phyloP scores from a whole-genome alignment of 2,797 vertebrate genomes.

The Chromis chromis region DNA sequence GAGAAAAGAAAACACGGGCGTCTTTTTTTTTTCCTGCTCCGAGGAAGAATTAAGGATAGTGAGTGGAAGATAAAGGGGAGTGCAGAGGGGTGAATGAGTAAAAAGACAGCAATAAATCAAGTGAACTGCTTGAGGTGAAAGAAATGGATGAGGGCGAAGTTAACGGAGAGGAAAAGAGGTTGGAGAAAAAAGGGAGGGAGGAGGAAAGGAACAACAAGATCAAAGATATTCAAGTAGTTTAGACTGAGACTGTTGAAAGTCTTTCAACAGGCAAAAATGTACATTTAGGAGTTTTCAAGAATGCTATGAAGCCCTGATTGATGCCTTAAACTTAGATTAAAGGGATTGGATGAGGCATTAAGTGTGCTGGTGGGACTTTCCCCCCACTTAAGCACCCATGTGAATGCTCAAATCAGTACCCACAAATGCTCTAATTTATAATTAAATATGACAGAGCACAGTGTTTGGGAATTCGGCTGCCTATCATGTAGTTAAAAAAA shows the following conservation, averaged over 20 bases:
- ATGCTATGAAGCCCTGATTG: constrained; percentile 41
- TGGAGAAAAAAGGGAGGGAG: not conserved
- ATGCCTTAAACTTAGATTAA: constrained; percentile 51
- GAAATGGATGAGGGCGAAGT: constrained; percentile 15
- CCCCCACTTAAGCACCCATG: constrained; percentile 24
- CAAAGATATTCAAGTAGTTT: not conserved
- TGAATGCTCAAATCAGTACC: constrained; percentile 22
- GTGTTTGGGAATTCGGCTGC: constrained; percentile 32
- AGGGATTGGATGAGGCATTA: constrained; percentile 36
- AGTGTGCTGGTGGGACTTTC: constrained; percentile 28
- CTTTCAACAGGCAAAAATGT: constrained; percentile 19
- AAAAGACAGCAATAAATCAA: constrained; percentile 58
- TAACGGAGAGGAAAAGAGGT: constrained; percentile 4
- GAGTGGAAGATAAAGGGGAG: constrained; percentile 31
- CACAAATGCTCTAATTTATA: constrained; percentile 38
- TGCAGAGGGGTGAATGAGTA: constrained; percentile 31
- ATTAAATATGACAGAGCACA: constrained; percentile 37
- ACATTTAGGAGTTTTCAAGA: constrained; percentile 21
- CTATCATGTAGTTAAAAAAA: constrained; percentile 15
- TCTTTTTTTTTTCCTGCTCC: constrained; percentile 32
- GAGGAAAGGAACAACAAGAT: constrained; percentile 23
- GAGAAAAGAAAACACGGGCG: constrained; percentile 44
- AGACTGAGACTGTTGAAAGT: constrained; percentile 11
- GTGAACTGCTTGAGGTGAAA: constrained; percentile 34
- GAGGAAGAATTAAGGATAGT: constrained; percentile 41